Base-by-base conservation (phyloP, 2,797 vertebrate genomes). In the Hyperoplus immaculatus region DNA sequence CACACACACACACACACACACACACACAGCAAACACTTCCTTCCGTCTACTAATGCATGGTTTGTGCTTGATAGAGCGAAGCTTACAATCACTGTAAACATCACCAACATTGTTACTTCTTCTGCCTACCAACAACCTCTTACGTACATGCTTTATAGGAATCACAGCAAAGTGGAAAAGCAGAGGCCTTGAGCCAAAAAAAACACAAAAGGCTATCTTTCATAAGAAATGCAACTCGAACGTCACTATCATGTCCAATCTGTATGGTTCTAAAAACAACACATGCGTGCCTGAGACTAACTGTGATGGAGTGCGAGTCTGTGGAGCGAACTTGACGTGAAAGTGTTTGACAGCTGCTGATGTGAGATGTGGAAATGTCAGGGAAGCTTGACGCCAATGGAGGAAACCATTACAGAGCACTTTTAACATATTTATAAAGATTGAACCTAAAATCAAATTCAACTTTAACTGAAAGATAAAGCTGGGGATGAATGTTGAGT, bases 361-460 rank as follows among this genome's bases (percentile, higher is more conserved):
- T 81, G 58, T 75, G 65, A 66, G 77, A 87, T 85, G 70, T 58
- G 65, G 68, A 77, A 85, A 80, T 69, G 78, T 82, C 76, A 86
- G 80, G 77, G 64, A 77, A 69, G 49, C 67, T 75, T 60, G 64
- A 80, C 8, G 14, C 78, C 73, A 84, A 85, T 69, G 41, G 42
- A 1, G 38, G 58, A 78, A 75, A 66, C 39, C 70, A 65, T 69
- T 70, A 67, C 62, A 75, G 51, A 57, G 46, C 29, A 49, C 29
- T 47, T 64, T 70, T 55, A 55, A 46, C 50, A 54, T 58, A 62
- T 67, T 64, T 36, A 60, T 18, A 76, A 38, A 50, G 39, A 53
- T 14, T 29, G 46, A 78, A 64, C 0, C 38, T 15, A 13, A 70
- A 83, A 81, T 56, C 62, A 41, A 78, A 75, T 39, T 43, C 16